Percentiles rank a stretch among this genome's conserved stretches.
These are phyloP conservation scores for Cataglyphis hispanica DNA, from an alignment of 1,140 invertebrate genomes.

Conservation along the genomic window DNA sequence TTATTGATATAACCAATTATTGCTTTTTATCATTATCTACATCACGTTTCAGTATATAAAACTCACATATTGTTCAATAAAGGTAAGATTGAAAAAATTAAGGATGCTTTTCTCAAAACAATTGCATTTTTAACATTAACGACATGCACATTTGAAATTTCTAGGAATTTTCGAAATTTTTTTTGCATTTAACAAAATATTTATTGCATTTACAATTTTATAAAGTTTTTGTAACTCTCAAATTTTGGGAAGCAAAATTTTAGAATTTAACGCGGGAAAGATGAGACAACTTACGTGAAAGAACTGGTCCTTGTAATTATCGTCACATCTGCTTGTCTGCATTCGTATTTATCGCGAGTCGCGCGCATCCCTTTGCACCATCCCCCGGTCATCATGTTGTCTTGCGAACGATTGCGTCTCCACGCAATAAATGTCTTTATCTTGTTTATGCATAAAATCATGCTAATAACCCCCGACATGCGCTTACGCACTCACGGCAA, in stretches of 20 bases:
- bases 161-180: too few species aligned
- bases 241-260: neutral
- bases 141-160: neutral
- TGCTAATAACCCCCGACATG: conserved; percentile 42
- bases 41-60: neutral
- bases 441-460: conserved; percentile 21
- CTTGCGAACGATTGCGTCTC: conserved; percentile 34
- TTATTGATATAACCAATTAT: conserved; percentile 10
- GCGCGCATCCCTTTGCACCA: conserved; percentile 21
- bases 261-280: neutral
- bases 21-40: neutral
- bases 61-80: neutral
- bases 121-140: neutral
- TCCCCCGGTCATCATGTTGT: conserved; percentile 6
- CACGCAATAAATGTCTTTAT: conserved; percentile 67
- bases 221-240: neutral
- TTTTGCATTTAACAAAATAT: neutral
- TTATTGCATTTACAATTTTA: neutral
- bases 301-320: conserved; percentile 2
- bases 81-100: neutral
- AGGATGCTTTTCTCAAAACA: neutral
- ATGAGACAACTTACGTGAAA: neutral
- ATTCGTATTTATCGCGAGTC: conserved; percentile 30
- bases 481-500: neutral
- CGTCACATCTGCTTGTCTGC: conserved; percentile 40